These are phyloP conservation scores for Aphelenchoides fujianensis DNA, from an alignment of 1,140 invertebrate species.

Conservation along the genomic window DNA sequence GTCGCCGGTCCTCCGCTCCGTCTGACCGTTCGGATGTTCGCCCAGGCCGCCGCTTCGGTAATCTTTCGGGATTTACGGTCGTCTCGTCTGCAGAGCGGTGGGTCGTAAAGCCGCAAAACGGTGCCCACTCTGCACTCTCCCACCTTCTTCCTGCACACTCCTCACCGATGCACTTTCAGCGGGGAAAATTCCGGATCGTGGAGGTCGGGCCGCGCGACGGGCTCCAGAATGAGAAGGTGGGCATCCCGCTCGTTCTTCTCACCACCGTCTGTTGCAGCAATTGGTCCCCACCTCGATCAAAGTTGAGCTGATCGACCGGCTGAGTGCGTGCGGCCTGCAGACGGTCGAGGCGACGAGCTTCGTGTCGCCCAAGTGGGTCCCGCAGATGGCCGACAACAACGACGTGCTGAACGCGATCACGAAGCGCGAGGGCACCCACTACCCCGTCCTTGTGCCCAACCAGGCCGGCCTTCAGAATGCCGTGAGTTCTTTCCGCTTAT, in stretches of 20 bases:
- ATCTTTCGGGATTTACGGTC: too few species aligned
- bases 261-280: slow-evolving; percentile 62
- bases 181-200: slow-evolving; percentile 71
- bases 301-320: slow-evolving; percentile 81
- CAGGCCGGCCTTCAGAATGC: slow-evolving; percentile 81
- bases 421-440: slow-evolving; percentile 72
- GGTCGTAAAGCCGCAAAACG: too few species aligned
- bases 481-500: slow-evolving; percentile 67
- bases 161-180: slow-evolving; percentile 29
- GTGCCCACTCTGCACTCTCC: too few species aligned
- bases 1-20: too few species aligned
- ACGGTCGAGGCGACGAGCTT: slow-evolving; percentile 91
- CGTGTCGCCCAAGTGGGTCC: slow-evolving; percentile 96
- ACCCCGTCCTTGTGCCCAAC: slow-evolving; percentile 93
- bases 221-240: slow-evolving; percentile 84
- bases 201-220: slow-evolving; percentile 97
- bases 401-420: slow-evolving; percentile 75
- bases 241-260: not conserved
- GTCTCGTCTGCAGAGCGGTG: too few species aligned
- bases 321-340: slow-evolving; percentile 79
- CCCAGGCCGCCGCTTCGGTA: too few species aligned
- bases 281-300: slow-evolving; percentile 79
- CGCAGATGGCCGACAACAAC: slow-evolving; percentile 79
- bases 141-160: too few species aligned
- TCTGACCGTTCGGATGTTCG: too few species aligned